phyloP scores from a whole-genome alignment of 2,797 vertebrate species.

The Mallotus villosus region DNA sequence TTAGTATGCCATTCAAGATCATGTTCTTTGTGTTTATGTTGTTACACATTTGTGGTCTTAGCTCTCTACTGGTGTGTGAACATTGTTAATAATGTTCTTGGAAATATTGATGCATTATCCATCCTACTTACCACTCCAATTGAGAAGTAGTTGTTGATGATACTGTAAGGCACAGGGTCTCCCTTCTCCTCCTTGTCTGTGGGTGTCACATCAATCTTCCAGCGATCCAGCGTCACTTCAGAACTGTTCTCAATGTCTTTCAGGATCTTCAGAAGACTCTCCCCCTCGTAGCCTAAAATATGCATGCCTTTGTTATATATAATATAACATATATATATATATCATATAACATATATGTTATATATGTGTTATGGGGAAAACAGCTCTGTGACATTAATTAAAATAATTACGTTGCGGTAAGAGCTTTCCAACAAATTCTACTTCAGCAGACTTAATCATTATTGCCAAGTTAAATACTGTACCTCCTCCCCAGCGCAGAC shows the following conservation, averaged over 20 bases:
- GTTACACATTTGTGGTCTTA: too few relatives aligned
- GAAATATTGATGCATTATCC: neutral
- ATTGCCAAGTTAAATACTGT: slow-evolving; percentile 44
- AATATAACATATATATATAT: too few relatives aligned
- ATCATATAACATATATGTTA: too few relatives aligned
- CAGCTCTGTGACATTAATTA: too few relatives aligned
- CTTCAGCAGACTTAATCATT: neutral
- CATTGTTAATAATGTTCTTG: neutral
- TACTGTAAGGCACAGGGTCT: slow-evolving; percentile 93
- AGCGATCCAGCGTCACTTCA: slow-evolving; percentile 89
- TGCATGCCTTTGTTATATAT: too few relatives aligned
- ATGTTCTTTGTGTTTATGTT: too few relatives aligned
- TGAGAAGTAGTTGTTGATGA: slow-evolving; percentile 97
- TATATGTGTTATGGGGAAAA: too few relatives aligned
- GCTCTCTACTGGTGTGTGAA: neutral
- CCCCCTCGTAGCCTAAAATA: too few relatives aligned
- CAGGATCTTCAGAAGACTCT: slow-evolving; percentile 87
- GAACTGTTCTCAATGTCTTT: slow-evolving; percentile 89
- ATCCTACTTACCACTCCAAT: slow-evolving; percentile 90
- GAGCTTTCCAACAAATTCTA: slow-evolving; percentile 16
- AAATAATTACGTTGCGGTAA: neutral
- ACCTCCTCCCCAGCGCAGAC: slow-evolving; percentile 97
- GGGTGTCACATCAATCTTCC: slow-evolving; percentile 90
- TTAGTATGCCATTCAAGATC: too few relatives aligned
- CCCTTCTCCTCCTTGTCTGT: slow-evolving; percentile 91